A percentile compares a stretch with the other conserved stretches of the same genome.
phyloP scores from a whole-genome alignment of 2,797 vertebrate genomes.

The Acrossocheilus fasciatus region DNA sequence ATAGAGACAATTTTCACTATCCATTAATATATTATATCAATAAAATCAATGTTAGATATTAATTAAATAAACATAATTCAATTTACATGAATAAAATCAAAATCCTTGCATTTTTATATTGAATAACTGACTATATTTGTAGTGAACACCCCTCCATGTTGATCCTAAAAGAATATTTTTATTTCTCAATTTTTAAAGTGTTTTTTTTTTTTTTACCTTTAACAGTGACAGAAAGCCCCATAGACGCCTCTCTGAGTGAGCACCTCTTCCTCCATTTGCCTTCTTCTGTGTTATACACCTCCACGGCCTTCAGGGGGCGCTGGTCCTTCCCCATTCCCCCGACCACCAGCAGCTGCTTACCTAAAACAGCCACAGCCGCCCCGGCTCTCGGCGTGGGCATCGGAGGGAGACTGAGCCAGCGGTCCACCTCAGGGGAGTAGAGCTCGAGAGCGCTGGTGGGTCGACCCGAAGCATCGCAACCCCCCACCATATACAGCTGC shows the following conservation, averaged over 20 bases:
- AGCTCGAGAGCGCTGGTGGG: constrained; percentile 88
- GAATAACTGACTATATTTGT: background rate
- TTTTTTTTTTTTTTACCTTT: constrained; percentile 80
- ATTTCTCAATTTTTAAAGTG: too few relatives aligned
- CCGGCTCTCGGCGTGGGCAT: constrained; percentile 93
- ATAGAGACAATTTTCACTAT: background rate
- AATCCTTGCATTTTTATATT: background rate
- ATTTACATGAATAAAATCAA: background rate
- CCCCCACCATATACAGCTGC: constrained; percentile 92
- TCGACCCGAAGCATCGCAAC: constrained; percentile 88
- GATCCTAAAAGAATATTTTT: background rate
- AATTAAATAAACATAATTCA: background rate
- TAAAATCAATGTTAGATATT: background rate
- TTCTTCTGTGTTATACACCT: constrained; percentile 92
- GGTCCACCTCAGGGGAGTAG: constrained; percentile 92
- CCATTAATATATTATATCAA: background rate
- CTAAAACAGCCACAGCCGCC: constrained; percentile 86
- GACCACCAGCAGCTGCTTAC: constrained; percentile 93
- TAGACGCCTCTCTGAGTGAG: constrained; percentile 88
- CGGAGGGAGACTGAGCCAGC: constrained; percentile 87
- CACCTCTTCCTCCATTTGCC: constrained; percentile 95
- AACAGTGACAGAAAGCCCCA: constrained; percentile 91
- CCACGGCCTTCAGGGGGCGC: constrained; percentile 91
- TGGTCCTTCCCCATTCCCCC: constrained; percentile 91
- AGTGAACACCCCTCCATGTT: background rate